Percentiles rank a stretch among this genome's conserved stretches.
phyloP scores from a whole-genome alignment of 2,113 vertebrate species.

The Malurus alboscapulatus region DNA sequence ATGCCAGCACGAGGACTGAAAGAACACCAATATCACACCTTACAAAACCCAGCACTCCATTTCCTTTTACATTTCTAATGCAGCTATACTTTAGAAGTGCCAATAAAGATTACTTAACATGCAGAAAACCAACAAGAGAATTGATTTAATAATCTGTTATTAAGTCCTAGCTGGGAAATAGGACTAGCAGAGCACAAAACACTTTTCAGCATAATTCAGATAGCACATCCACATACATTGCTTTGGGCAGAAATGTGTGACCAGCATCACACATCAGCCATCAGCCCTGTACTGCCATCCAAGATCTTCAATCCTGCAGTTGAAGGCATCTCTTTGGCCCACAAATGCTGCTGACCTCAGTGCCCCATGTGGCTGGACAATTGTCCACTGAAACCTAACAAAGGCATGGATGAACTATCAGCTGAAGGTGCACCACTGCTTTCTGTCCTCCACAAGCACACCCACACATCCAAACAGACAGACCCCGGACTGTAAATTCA shows the following conservation, averaged over 20 bases:
- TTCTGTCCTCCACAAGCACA: not conserved
- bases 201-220: not conserved
- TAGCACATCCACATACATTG: accelerated
- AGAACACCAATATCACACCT: not conserved
- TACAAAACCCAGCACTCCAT: not conserved
- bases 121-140: not conserved
- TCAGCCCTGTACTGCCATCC: not conserved
- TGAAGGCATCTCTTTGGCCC: not conserved
- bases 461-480: not conserved
- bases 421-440: not conserved
- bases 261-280: not conserved
- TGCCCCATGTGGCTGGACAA: accelerated
- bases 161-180: not conserved
- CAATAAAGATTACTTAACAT: not conserved
- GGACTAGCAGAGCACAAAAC: not conserved
- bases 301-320: not conserved
- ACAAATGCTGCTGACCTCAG: not conserved
- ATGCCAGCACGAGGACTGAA: not conserved
- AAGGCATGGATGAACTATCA: not conserved
- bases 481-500: not conserved
- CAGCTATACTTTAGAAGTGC: not conserved
- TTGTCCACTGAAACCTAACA: too few relatives aligned
- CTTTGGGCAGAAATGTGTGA: not conserved
- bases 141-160: not conserved
- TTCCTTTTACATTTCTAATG: not conserved